Base-by-base conservation (phyloP, 2,888 invertebrate species). In the Urechis unicinctus region DNA sequence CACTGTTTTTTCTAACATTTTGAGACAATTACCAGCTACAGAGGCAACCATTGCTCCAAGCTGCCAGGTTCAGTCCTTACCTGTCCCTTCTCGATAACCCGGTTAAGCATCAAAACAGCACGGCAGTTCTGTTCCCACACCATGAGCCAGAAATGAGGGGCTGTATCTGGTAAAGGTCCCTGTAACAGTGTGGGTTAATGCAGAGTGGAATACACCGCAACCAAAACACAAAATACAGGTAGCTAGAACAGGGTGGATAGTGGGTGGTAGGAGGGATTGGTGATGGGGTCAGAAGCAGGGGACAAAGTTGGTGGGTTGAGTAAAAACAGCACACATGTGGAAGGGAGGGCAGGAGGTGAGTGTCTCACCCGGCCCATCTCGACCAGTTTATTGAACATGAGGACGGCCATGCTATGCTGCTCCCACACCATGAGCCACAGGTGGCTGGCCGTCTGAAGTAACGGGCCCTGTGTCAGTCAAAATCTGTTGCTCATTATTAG, bases 371-470 rank as follows among this genome's bases (percentile, higher is more conserved):
- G 88, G 75, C 87, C 88, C 78, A 93, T 94, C 79, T 96, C 95
- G 59, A 93, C 85, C 46, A 93, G 82, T 81, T 90, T 91, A 79
- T 95, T 96, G 65, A 96, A 83, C 96, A 96, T 96, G 52, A 96
- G 82, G 68, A 96, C 88, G 36, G 89, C 93, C 78, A 85, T 86
- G 65, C 87, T 86, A 63, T 88, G 85, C 79, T 95, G 93, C 80
- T 96, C 93, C 95, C 94, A 96, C 24, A 93, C 86, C 94, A 96
- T 95, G 54, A 91, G 81, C 96, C 96, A 96, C 79, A 96, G 96
- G 77, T 96, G 94, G 56, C 88, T 86, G 51, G 88, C 85, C 24
- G 95, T 96, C 72, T 85, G 84, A 59, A 85, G 83, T 58, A 96
- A 81, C 5, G 96, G 95, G 53, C 96, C 95, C 83, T 96, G 91